Evolutionary conservation across 2,888 invertebrate genomes (phyloP), one percentile per base, ranked within the genome.

Genomic region (Meganola albula): DNA sequence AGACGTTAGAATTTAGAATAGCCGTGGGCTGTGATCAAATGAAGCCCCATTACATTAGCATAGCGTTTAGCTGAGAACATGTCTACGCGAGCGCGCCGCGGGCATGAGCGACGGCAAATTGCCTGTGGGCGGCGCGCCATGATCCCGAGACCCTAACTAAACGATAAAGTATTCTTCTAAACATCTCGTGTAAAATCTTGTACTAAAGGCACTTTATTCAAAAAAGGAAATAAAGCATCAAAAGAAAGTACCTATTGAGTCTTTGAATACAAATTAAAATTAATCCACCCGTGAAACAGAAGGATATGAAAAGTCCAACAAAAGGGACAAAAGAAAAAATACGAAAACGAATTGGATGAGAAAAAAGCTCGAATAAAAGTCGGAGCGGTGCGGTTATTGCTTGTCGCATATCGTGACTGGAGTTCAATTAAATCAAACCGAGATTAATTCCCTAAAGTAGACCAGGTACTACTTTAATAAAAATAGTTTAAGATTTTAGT

Each of bases 11-110:
- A 79, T 79, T 70, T 65, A 78, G 74, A 73, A 74, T 65, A 68
- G 67, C 76, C 73, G 78, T 78, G 73, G 78, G 82, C 74, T 63
- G 74, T 63, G 78, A 77, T 80, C 78, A 78, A 80, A 78, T 76
- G 72, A 74, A 70, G 74, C 65, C 58, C 77, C 76, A 79, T 80
- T 77, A 80, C 71, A 83, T 84, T 82, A 82, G 78, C 83, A 84
- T 83, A 82, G 78, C 75, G 72, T 79, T 80, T 80, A 80, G 80
- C 70, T 68, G 56, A 64, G 75, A 74, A 77, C 69, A 65, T 65
- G 67, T 72, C 74, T 71, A 76, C 58, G 58, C 57, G 59, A 48
- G 46, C 58, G 63, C 60, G 61, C 56, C 47, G 56, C 50, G 58
- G 60, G 53, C 56, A 60, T 61, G 57, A 48, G 54, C 49, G 69